phyloP scores from a whole-genome alignment of 2,113 vertebrate genomes.

The Pomatorhinus ruficollis region DNA sequence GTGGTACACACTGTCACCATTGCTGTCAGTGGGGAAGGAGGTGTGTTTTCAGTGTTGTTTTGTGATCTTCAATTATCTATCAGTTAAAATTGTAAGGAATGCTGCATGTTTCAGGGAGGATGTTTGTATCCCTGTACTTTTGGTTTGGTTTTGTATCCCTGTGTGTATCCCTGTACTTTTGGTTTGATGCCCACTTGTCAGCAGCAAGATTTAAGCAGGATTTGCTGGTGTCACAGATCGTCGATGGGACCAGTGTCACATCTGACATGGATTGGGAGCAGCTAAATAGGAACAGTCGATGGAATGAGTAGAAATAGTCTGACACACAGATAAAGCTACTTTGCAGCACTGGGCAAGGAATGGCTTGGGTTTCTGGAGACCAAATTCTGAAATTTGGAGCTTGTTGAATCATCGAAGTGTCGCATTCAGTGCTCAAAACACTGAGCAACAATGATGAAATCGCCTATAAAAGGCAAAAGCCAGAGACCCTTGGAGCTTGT shows the following conservation, averaged over 20 bases:
- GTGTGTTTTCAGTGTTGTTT: accelerated
- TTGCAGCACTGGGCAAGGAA: not conserved
- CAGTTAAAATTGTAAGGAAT: not conserved
- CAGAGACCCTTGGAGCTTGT: not conserved
- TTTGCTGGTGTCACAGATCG: not conserved
- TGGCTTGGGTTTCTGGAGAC: not conserved
- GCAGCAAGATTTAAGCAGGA: not conserved
- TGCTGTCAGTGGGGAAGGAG: not conserved
- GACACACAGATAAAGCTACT: not conserved
- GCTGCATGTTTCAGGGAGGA: not conserved
- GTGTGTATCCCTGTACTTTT: not conserved
- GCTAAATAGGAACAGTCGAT: accelerated
- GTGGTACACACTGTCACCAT: not conserved
- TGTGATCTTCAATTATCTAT: not conserved
- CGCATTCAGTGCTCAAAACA: accelerated
- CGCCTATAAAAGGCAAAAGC: not conserved
- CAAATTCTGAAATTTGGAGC: not conserved
- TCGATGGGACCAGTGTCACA: not conserved
- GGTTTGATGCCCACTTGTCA: not conserved
- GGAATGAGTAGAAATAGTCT: not conserved
- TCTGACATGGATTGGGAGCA: not conserved
- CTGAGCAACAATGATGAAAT: not conserved
- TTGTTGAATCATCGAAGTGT: not conserved
- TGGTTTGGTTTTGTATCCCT: not conserved
- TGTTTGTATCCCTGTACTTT: accelerated